phyloP scores from a whole-genome alignment of 2,888 invertebrate species.

The Lepidochrysops patricia region DNA sequence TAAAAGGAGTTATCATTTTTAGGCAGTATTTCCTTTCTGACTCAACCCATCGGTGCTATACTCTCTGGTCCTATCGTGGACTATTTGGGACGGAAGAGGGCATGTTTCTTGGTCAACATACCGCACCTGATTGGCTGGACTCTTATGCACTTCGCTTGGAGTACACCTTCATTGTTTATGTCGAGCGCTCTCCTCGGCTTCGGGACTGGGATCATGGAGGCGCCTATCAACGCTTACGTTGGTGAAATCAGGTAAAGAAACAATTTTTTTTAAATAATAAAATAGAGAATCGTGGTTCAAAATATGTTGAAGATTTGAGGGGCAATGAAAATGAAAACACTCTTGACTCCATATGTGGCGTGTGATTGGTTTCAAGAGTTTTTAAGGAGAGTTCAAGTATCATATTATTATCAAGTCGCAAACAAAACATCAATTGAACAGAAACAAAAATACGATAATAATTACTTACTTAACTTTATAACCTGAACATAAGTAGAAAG shows the following conservation, averaged over 20 bases:
- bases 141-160: conserved; percentile 64
- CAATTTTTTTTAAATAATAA: neutral
- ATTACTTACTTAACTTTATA: too few species aligned
- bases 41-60: conserved; percentile 72
- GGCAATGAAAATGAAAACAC: too few species aligned
- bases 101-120: conserved; percentile 69
- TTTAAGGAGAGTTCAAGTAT: too few species aligned
- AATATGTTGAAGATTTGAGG: too few species aligned
- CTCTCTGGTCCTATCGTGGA: conserved; percentile 71
- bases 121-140: conserved; percentile 73
- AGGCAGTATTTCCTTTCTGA: conserved; percentile 73
- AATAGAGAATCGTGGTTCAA: too few species aligned
- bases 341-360: too few species aligned
- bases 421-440: too few species aligned
- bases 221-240: conserved; percentile 73
- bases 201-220: conserved; percentile 75
- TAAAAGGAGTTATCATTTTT: too few species aligned
- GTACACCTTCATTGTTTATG: conserved; percentile 56
- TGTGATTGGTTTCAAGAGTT: too few species aligned
- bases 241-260: conserved; percentile 68
- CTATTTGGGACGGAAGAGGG: conserved; percentile 69
- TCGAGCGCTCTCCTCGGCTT: conserved; percentile 68
- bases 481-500: too few species aligned
- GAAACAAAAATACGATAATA: too few species aligned
- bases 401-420: too few species aligned